Base-by-base conservation (phyloP, 1,140 invertebrate genomes). In the Dreissena polymorpha region DNA sequence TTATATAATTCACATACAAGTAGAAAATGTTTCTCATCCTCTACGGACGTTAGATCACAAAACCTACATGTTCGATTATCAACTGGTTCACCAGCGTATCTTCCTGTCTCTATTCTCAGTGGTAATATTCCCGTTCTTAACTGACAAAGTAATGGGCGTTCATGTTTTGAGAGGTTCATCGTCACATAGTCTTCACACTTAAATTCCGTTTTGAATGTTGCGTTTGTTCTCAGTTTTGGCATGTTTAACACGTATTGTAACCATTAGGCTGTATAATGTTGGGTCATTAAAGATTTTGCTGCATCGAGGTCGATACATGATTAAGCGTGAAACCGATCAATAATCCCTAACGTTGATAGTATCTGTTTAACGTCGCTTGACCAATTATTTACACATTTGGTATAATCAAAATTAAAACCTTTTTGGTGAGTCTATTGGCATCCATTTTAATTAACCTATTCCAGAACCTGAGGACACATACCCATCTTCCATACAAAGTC, bases 91-190 rank as follows among this genome's bases (percentile, higher is more conserved):
- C 77, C 77, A 13, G 71, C 51, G 25, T 81, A 73, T 51, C 79
- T 16, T 27, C 79, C 79, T n/a, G 79, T 81, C 25, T 83, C 80
- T 53, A 72, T 53, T 7, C 69, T 23, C 3, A 73, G 21, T 18
- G 69, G 78, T 16, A 81, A 25, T 55, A 83, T 75, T 29, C 72
- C 80, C 60, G n/a, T 71, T 51, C 69, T 39, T 49, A 80, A 80
- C 65, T 80, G 68, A 39, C 67, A 68, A 14, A 80, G 18, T 10
- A 27, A 8, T 25, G 78, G 71, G 3, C 78, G 53, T 65, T 80
- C 69, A 49, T n/a, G 10, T 72, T 80, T 80, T n/a, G n/a, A 16
- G 39, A 78, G 16, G 23, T 78, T 68, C 64, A 77, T 67, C 6
- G 21, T 10, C 6, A 77, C 64, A 68, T 77, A 77, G 18, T 60